Conservation (phyloP, 2,888 invertebrate species). For the Drosophila demipolita region DNA sequence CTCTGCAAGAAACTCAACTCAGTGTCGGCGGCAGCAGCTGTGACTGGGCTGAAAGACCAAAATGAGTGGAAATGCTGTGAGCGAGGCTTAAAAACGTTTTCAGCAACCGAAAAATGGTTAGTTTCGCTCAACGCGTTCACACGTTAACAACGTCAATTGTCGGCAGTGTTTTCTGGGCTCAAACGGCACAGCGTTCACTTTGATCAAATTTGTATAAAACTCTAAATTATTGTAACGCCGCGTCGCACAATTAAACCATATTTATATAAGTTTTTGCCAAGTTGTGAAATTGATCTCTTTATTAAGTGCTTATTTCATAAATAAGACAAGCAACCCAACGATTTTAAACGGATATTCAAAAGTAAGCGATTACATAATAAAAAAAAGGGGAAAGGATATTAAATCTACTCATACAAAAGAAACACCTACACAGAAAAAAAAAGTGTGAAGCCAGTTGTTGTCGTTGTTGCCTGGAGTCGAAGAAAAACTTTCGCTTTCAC, state of each 20-base stretch:
- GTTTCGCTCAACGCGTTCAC: constrained; percentile 84
- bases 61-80: constrained; percentile 64
- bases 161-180: constrained; percentile 46
- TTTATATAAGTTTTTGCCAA: constrained; percentile 71
- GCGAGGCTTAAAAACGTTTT: constrained; percentile 84
- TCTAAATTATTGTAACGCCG: constrained; percentile 58
- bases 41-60: constrained; percentile 12
- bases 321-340: not conserved
- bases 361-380: constrained; percentile 53
- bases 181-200: not conserved
- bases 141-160: constrained; percentile 79
- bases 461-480: constrained; percentile 19
- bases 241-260: constrained; percentile 46
- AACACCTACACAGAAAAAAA: constrained; percentile 33
- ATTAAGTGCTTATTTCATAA: constrained; percentile 28
- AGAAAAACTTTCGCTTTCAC: constrained; percentile 84
- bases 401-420: constrained; percentile 4
- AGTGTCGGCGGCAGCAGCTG: not conserved
- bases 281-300: constrained; percentile 66
- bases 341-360: constrained; percentile 44
- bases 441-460: constrained; percentile 25
- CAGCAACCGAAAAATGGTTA: constrained; percentile 81
- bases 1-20: not conserved
- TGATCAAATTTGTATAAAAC: constrained; percentile 6
- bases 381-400: constrained; percentile 48